Percentiles rank a stretch among this genome's conserved stretches.
phyloP scores from a whole-genome alignment of 2,113 vertebrate genomes.

The Rhombomys opimus region DNA sequence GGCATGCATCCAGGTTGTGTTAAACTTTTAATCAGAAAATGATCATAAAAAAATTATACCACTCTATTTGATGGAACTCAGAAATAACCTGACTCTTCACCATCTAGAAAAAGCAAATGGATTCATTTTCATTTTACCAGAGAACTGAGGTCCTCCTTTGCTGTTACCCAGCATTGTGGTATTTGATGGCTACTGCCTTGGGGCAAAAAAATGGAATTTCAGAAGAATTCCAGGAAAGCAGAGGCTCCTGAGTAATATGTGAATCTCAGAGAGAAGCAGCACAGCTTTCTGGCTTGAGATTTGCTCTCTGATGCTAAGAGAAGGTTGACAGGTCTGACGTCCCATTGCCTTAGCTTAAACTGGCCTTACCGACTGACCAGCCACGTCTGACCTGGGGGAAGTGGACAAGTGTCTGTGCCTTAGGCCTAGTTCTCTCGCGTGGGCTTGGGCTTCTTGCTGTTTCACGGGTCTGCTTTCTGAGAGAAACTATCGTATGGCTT shows the following conservation, averaged over 20 bases:
- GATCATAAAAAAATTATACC: background rate
- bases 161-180: constrained; percentile 10
- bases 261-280: constrained; percentile 50
- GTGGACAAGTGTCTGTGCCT: background rate
- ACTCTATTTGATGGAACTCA: background rate
- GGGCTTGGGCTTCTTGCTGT: background rate
- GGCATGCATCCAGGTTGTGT: no score
- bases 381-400: background rate
- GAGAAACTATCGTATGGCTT: constrained; percentile 16
- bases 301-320: constrained; percentile 35
- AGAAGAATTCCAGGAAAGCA: constrained; percentile 69
- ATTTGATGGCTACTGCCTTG: constrained; percentile 16
- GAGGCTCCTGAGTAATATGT: constrained; percentile 35
- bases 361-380: constrained; percentile 39
- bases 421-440: background rate
- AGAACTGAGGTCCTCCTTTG: background rate
- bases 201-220: constrained; percentile 36
- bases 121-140: background rate
- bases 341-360: constrained; percentile 32
- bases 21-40: constrained; percentile 1
- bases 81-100: background rate
- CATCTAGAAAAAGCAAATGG: background rate
- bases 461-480: constrained; percentile 29
- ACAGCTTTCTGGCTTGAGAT: constrained; percentile 31
- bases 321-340: background rate